Base-by-base conservation (phyloP, 2,113 vertebrate species). In the Mirounga angustirostris region DNA sequence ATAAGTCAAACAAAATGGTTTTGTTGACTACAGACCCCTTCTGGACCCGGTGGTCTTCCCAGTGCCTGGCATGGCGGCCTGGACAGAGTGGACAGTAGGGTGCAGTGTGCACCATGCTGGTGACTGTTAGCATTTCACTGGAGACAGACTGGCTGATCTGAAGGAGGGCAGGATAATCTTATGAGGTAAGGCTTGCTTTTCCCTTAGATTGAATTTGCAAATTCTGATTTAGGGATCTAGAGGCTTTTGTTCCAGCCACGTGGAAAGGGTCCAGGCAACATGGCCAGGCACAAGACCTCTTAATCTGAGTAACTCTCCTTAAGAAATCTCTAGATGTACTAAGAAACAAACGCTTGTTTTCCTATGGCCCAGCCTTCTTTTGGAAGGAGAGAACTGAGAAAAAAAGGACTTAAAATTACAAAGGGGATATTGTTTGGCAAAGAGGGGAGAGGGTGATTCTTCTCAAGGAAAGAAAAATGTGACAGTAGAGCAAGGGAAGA, bases 401-500 rank as follows among this genome's bases (percentile, higher is more conserved):
- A 74, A 92, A 93, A 71, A n/a, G 15, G 43, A 79, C n/a, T 67
- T 94, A 94, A 76, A 95, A 56, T 87, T 84, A 36, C 22, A 67
- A 74, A 95, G 85, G 63, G 33, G 28, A 76, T 80, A 76, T 16
- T 88, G 21, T 79, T 79, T 91, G 43, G 52, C 59, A 46, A 67
- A 56, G 46, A 83, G 26, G 50, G 18, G 5, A 82, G 15, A 71
- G 52, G n/a, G 30, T 58, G 78, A 85, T 92, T 92, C 91, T 97
- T 87, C 52, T 84, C 21, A 74, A 84, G 36, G 58, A 88, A 81
- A 84, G 54, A 93, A 81, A 85, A 89, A 71, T 33, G 28, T 88
- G 90, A 86, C 50, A 61, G 50, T 4, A 52, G 52, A 36, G 43
- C 14, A 67, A 30, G 40, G 65, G 58, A 63, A 87, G 14, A 84